Evolutionary conservation across 2,113 vertebrate genomes (phyloP), one percentile per base, ranked within the genome.

Genomic region (Ibidorhyncha struthersii): DNA sequence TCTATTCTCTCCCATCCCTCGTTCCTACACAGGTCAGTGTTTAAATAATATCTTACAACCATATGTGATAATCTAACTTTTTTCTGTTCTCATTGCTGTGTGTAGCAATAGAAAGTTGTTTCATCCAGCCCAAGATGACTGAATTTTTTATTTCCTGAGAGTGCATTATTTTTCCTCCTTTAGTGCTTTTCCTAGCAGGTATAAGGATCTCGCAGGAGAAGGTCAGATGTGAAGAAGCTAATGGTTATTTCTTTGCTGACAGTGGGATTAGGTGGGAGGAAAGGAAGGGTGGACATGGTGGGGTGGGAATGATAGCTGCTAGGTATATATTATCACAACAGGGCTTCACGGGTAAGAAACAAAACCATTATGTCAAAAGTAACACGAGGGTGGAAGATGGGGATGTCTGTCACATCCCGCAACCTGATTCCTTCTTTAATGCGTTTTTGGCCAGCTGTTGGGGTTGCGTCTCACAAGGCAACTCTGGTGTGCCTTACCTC

Each of bases 251-350:
- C 58, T 88, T 82, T 86, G 22, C 40, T 69, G 22, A 50, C 30
- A 65, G 34, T 12, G 27, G 41, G 26, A 49, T 76, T 40, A 67
- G 16, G 22, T 55, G 30, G 7, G 14, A 3, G 6, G 3, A 53
- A 16, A 16, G 4, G 6, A 56, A 7, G 6, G 2, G 1, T 32
- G 17, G 40, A 52, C 4, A 18, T 0, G 0, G n/a, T n/a, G n/a
- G n/a, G 14, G 12, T 5, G 38, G 18, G 15, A 74, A 43, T 0
- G 1, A 17, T 36, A 72, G 32, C 36, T 85, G 5, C 40, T 55
- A 59, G 27, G 25, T 59, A 1, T 40, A 27, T 72, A 23, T 87
- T 76, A 69, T 38, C 52, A 93, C 32, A 74, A 56, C 13, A 36
- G 56, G 16, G 16, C n/a, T 76, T 84, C 27, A 38, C 36, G 53